Base-by-base conservation (phyloP, 2,113 vertebrate genomes). In the Mugil cephalus region DNA sequence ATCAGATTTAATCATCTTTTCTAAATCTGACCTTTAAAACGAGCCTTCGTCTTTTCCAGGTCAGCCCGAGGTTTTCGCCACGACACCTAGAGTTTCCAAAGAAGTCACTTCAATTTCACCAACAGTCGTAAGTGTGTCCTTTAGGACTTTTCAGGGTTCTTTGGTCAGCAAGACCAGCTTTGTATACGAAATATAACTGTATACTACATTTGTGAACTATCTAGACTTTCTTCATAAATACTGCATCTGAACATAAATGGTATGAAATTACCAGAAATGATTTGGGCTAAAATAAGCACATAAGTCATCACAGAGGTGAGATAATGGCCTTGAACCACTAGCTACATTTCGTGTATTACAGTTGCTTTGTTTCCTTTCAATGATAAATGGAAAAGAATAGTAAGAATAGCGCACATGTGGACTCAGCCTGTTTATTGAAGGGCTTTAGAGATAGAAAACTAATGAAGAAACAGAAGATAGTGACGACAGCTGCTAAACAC, bases 71-170 rank as follows among this genome's bases (percentile, higher is more conserved):
- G 52, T 68, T 61, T 81, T 71, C 42, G 47, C 79, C 24, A 90
- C 91, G 47, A 90, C 91, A 5, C 80, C 88, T 0, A 45, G 69
- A 53, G 66, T 82, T 46, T 74, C 81, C 38, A 63, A 74, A 66
- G 78, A 84, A 34, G 48, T 80, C 46, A 70, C 74, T 38, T 61
- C 89, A 39, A 78, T 83, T 4, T 53, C 83, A 14, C 75, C 92
- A 19, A 74, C 84, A 62, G 40, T 61, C 12, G 93, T 94, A 84
- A 87, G 87, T 90, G 30, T 66, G 56, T 59, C n/a, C 15, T 13
- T 30, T 42, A 10, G 61, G 8, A 42, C 11, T 50, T 43, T 79
- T 54, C 11, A 42, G n/a, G 17, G 5, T 21, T 21, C 15, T n/a
- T 10, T 35, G 3, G 38, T 11, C 43, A 60, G 46, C 8, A 18